Percentiles rank a stretch among this genome's conserved stretches.
Evolutionary conservation across 2,797 vertebrate species (phyloP).

Genomic region (Coregonus sp.): DNA sequence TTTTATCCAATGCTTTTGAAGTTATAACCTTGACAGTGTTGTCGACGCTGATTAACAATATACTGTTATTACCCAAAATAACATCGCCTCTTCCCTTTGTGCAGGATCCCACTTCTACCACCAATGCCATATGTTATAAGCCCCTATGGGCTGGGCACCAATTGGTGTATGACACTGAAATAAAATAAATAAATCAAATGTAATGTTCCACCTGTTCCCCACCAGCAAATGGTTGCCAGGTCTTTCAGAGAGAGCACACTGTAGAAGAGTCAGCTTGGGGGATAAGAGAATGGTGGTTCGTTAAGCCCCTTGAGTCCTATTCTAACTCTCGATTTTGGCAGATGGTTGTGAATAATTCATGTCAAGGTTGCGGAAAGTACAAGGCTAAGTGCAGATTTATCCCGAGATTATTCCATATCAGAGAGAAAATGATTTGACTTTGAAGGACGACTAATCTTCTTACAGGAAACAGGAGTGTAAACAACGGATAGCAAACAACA

Average conservation of each 20-base stretch:
- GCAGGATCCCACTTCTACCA: neutral
- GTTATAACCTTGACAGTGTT: conserved; percentile 17
- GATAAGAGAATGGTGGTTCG: conserved; percentile 56
- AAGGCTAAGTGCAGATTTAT: conserved; percentile 61
- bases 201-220: neutral
- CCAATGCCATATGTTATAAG: neutral
- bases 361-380: conserved; percentile 63
- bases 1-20: neutral
- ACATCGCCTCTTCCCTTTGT: neutral
- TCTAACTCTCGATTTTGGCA: conserved; percentile 62
- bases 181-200: no score
- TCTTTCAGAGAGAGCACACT: neutral
- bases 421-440: conserved; percentile 40
- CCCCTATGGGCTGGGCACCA: no score
- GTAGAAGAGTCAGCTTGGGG: conserved; percentile 22
- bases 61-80: neutral
- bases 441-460: conserved; percentile 43
- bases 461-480: conserved; percentile 43
- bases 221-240: neutral
- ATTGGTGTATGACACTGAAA: no score
- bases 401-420: conserved; percentile 61
- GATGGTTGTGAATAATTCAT: conserved; percentile 81
- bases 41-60: neutral
- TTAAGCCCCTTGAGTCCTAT: conserved; percentile 56
- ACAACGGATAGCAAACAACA: conserved; percentile 42